Conservation (phyloP, 2,888 invertebrate genomes). For the Cyclophora punctaria region DNA sequence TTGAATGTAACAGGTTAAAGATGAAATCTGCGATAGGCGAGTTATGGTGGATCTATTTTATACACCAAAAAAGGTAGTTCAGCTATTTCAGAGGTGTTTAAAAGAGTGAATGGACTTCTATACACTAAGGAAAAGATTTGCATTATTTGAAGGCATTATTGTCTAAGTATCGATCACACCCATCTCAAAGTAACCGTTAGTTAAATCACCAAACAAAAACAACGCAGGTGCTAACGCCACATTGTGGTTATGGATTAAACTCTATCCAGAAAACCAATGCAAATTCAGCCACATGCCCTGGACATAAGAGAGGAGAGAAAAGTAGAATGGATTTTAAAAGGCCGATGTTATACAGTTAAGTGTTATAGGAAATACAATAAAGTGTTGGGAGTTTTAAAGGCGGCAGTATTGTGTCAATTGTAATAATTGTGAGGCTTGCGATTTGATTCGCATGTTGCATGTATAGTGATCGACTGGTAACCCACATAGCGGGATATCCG, state of each 20-base stretch:
- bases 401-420: constrained; percentile 51
- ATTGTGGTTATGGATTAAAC: constrained; percentile 22
- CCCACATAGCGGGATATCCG: constrained; percentile 14
- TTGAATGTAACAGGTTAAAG: no score
- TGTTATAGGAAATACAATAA: constrained; percentile 15
- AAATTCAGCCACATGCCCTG: constrained; percentile 1
- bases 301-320: not conserved
- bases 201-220: constrained; percentile 14
- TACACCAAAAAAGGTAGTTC: no score
- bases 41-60: no score
- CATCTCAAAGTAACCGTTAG: constrained; percentile 13
- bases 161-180: constrained; percentile 2
- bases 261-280: not conserved
- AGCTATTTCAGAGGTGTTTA: no score
- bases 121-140: no score
- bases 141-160: no score
- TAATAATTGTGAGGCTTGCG: constrained; percentile 34
- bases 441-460: constrained; percentile 40
- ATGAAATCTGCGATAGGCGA: no score
- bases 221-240: constrained; percentile 22
- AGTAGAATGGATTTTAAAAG: constrained; percentile 4
- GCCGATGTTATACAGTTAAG: constrained; percentile 20
- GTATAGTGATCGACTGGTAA: constrained; percentile 5
- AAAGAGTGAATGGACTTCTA: no score
- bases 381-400: constrained; percentile 35